A percentile compares a stretch with the other conserved stretches of the same genome.
These are phyloP conservation scores for Yponomeuta plumbellus DNA, from an alignment of 2,888 invertebrate genomes.

Conservation along the genomic window DNA sequence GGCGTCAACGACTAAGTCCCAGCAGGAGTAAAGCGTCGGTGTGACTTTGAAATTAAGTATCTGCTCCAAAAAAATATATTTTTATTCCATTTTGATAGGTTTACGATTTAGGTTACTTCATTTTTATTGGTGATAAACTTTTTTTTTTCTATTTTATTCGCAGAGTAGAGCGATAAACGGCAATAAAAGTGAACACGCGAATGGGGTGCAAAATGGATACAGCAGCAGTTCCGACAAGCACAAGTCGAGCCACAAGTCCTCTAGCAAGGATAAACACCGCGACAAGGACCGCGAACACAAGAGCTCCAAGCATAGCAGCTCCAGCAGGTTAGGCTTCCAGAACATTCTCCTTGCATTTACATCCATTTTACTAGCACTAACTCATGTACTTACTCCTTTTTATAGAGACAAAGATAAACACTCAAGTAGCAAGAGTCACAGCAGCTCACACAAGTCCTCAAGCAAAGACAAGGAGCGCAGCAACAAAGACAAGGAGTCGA, in stretches of 20 bases:
- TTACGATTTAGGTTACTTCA: not conserved
- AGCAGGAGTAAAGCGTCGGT: constrained; percentile 68
- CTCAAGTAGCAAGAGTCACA: constrained; percentile 72
- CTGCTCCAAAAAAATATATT: constrained; percentile 7
- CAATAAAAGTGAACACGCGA: constrained; percentile 79
- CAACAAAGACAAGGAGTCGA: constrained; percentile 31
- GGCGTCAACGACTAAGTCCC: constrained; percentile 88
- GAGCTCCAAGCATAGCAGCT: constrained; percentile 70
- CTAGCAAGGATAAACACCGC: constrained; percentile 81
- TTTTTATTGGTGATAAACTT: not conserved
- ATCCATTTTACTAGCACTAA: constrained; percentile 16
- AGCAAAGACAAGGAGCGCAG: constrained; percentile 55
- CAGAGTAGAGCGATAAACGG: constrained; percentile 71
- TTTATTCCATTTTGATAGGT: not conserved
- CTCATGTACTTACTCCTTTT: constrained; percentile 14
- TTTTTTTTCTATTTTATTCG: constrained; percentile 25
- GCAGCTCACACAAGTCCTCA: constrained; percentile 73
- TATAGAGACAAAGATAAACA: constrained; percentile 71
- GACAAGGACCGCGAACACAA: constrained; percentile 80
- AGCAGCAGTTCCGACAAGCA: constrained; percentile 67
- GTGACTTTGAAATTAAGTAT: constrained; percentile 23
- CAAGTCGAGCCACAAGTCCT: constrained; percentile 80
- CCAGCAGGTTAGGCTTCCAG: constrained; percentile 68
- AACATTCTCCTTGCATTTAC: constrained; percentile 28
- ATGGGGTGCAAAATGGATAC: constrained; percentile 89